Evolutionary conservation across 2,888 invertebrate genomes (phyloP).

Genomic region (Xestia sexstrigata): DNA sequence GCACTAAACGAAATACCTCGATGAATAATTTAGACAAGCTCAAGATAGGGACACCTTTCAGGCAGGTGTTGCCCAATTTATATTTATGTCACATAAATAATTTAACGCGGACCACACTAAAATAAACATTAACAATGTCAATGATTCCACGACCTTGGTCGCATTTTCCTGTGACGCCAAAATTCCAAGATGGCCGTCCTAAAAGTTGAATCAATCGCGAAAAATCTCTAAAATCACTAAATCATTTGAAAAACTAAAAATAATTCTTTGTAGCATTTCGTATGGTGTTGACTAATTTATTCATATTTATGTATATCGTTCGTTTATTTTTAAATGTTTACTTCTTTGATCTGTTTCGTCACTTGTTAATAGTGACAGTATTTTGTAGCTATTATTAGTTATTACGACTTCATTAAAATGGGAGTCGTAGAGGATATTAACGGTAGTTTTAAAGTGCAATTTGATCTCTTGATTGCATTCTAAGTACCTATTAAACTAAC

Average conservation of each 20-base stretch:
- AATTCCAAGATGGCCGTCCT: constrained; percentile 30
- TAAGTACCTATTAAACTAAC: not conserved
- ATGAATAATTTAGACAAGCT: not conserved
- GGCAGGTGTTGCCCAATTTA: not conserved
- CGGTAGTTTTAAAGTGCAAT: constrained; percentile 6
- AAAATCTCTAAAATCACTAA: constrained; percentile 48
- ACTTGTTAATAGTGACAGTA: constrained; percentile 10
- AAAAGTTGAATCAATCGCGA: constrained; percentile 43
- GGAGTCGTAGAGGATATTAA: not conserved
- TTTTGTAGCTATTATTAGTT: constrained; percentile 1
- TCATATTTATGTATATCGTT: constrained; percentile 56
- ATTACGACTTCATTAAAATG: constrained; percentile 32
- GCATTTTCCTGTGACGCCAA: not conserved
- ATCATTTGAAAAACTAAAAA: constrained; percentile 46
- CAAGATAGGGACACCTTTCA: not conserved
- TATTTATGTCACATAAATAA: not conserved
- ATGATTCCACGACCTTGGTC: constrained; percentile 32
- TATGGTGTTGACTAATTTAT: constrained; percentile 64
- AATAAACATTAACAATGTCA: constrained; percentile 23
- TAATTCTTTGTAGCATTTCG: constrained; percentile 34
- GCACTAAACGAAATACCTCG: not conserved
- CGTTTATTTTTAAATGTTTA: constrained; percentile 54
- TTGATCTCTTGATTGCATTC: not conserved
- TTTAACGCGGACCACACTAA: not conserved
- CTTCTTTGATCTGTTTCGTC: constrained; percentile 57